Conservation (phyloP, 1,140 invertebrate species). For the Chironomus tepperi region DNA sequence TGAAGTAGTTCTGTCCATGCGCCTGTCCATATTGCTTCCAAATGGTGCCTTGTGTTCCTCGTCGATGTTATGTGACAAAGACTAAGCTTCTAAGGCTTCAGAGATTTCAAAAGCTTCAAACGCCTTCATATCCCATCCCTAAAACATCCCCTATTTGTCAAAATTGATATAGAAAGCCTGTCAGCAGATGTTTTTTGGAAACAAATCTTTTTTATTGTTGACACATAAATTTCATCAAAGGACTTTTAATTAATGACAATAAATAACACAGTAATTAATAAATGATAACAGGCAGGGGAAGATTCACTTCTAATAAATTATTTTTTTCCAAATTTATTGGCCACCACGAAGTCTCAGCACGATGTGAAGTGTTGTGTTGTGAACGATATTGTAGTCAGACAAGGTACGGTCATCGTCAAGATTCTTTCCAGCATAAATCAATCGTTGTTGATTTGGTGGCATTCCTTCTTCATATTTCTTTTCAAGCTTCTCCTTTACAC, state of each 20-base stretch:
- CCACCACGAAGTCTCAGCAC: slow-evolving; percentile 17
- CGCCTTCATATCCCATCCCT: too few species aligned
- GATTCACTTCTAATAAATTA: background rate
- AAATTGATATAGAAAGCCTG: too few species aligned
- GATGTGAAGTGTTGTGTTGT: slow-evolving; percentile 49
- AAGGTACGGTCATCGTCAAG: slow-evolving; percentile 54
- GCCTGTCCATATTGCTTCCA: too few species aligned
- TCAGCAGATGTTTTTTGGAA: too few species aligned
- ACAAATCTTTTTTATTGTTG: too few species aligned
- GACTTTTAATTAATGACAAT: background rate
- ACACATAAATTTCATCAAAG: background rate
- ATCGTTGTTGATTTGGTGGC: slow-evolving; percentile 48
- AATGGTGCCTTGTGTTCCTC: too few species aligned
- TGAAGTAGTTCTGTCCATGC: too few species aligned
- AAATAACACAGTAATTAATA: background rate
- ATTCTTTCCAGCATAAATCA: slow-evolving; percentile 53
- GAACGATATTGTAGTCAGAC: slow-evolving; percentile 56
- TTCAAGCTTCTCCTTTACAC: slow-evolving; percentile 58
- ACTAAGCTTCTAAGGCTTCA: too few species aligned
- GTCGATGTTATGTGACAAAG: too few species aligned
- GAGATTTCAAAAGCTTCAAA: too few species aligned
- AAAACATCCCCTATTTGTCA: too few species aligned
- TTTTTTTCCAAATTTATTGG: background rate
- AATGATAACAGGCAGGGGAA: background rate
- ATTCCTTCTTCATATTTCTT: slow-evolving; percentile 44